Conservation (phyloP, 1,140 invertebrate genomes). For the Meteorus sp. region DNA sequence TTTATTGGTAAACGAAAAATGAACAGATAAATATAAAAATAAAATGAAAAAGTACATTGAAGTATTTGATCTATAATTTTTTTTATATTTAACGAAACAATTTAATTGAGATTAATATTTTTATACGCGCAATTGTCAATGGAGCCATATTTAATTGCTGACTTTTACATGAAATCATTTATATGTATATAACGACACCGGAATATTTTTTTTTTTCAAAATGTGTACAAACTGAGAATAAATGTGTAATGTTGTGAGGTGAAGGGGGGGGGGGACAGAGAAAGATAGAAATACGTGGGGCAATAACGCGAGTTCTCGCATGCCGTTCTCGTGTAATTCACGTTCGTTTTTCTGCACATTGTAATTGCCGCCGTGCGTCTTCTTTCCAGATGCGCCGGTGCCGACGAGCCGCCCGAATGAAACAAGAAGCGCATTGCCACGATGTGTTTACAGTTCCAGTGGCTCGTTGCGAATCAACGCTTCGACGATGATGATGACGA, state of each 20-base stretch:
- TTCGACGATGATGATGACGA: neutral
- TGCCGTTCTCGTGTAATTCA: conserved; percentile 21
- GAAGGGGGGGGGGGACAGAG: neutral
- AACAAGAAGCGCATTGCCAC: conserved; percentile 11
- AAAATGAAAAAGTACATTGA: neutral
- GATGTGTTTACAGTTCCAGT: conserved; percentile 19
- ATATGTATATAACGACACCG: neutral
- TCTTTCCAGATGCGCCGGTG: conserved; percentile 7
- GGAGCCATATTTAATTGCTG: conserved; percentile 19
- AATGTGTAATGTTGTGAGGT: neutral
- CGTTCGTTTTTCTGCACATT: conserved; percentile 17
- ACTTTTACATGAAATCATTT: neutral
- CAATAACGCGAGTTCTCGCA: conserved; percentile 11
- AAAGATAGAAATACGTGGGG: neutral
- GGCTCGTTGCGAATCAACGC: conserved; percentile 5
- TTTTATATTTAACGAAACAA: neutral
- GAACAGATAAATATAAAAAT: too few species aligned
- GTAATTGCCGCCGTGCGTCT: conserved; percentile 10
- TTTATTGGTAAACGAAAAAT: neutral
- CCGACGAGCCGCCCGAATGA: too few species aligned
- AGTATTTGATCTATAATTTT: neutral
- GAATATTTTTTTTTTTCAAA: neutral
- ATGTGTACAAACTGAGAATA: neutral
- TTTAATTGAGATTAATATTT: conserved; percentile 21
- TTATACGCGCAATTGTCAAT: conserved; percentile 3